Base-by-base conservation (phyloP, 2,113 vertebrate genomes). In the Maccullochella peelii region DNA sequence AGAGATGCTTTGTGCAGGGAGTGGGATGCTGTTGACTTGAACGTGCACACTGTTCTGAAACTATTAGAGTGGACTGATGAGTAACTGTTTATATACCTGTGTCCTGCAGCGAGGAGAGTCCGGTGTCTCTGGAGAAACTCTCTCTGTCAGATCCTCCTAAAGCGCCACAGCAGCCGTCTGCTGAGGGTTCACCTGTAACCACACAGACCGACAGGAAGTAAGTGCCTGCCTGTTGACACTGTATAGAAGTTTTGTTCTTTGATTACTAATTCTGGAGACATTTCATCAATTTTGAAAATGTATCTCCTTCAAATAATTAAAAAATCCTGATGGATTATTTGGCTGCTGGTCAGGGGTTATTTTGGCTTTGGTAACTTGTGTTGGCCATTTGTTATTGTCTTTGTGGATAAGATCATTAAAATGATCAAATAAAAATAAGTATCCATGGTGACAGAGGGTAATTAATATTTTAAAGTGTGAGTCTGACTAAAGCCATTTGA, bases 121-220 rank as follows among this genome's bases (percentile, higher is more conserved):
- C 86, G 1, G 70, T 90, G 55, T 93, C 94, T 1, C 82, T 94
- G 49, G 95, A 95, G 44, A 94, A 96, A 77, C 92, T 94, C n/a
- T 80, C 91, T 44, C 89, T 91, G 75, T 79, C 93, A 0, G 95
- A 96, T 20, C 74, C 85, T 54, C 85, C 86, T 1, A 68, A 83
- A 76, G 47, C 82, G 15, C 61, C 89, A 18, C 86, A 88, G 82
- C 82, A 86, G 89, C 86, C 62, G 23, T 68, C 94, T 65, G 74
- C 93, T 50, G 89, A 77, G 15, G 86, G 80, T 9, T 74, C 83
- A 0, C 80, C 82, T 79, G 88, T 1, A 54, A 61, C 92, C 88
- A 66, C 92, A 77, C 94, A 93, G 88, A 85, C 84, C 1, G 91
- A 95, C 73, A 95, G 86, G 76, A 95, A 94, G 95, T 96, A 88